Conservation (phyloP, 2,888 invertebrate genomes). For the Plutella xylostella region DNA sequence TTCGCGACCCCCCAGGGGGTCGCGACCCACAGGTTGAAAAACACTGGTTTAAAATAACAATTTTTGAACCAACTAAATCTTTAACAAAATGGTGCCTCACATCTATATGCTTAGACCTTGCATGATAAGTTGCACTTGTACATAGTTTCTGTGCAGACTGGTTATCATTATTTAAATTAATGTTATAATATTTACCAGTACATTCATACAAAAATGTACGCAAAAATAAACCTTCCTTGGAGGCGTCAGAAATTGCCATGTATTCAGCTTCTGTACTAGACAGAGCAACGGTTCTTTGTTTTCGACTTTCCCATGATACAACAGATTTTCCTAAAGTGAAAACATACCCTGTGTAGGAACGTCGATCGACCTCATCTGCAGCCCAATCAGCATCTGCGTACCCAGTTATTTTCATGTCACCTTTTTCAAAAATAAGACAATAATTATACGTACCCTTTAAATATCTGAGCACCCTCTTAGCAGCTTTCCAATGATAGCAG, state of each 20-base stretch:
- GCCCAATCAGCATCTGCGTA: constrained; percentile 11
- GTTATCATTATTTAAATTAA: constrained; percentile 1
- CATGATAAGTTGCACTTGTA: background rate
- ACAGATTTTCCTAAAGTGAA: constrained; percentile 4
- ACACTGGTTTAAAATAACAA: too few relatives aligned
- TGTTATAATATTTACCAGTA: background rate
- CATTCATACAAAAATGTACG: constrained; percentile 5
- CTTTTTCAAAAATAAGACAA: constrained; percentile 14
- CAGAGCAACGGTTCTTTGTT: constrained; percentile 4
- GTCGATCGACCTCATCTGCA: background rate
- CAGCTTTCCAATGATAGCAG: constrained; percentile 16
- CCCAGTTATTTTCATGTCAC: constrained; percentile 2
- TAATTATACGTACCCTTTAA: constrained; percentile 15
- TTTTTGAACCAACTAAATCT: too few relatives aligned
- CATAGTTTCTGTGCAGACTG: background rate
- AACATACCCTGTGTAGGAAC: constrained; percentile 7
- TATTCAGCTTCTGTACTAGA: constrained; percentile 10
- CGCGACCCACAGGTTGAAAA: too few relatives aligned
- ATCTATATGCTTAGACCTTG: constrained; percentile 1
- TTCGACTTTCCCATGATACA: constrained; percentile 5
- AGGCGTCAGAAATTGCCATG: constrained; percentile 5
- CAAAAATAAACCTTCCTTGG: constrained; percentile 8
- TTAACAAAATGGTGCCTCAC: too few relatives aligned
- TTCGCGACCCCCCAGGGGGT: too few relatives aligned
- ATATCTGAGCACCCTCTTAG: constrained; percentile 16